Evolutionary conservation across 2,113 vertebrate species (phyloP).

Genomic region (Osmerus mordax): DNA sequence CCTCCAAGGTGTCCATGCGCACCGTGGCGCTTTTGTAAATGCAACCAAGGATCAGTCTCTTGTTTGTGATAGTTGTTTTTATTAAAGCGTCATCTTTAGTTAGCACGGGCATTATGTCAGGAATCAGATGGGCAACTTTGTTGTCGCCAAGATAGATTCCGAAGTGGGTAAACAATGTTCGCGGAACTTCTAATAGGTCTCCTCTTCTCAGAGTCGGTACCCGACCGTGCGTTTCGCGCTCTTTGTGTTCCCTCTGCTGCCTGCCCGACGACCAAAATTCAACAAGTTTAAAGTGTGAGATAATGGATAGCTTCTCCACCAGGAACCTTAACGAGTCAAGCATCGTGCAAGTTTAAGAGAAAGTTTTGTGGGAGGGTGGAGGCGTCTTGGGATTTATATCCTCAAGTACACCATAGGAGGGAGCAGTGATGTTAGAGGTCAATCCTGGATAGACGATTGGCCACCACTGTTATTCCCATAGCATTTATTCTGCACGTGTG

Average conservation of each 20-base stretch:
- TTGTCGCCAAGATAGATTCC: constrained; percentile 92
- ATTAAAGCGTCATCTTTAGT: constrained; percentile 70
- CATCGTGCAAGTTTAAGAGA: constrained; percentile 48
- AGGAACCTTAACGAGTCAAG: constrained; percentile 77
- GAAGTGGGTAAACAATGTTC: constrained; percentile 86
- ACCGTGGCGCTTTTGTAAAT: constrained; percentile 78
- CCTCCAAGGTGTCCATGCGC: constrained; percentile 87
- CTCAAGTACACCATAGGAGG: constrained; percentile 36
- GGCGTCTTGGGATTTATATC: constrained; percentile 49
- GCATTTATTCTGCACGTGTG: constrained; percentile 30
- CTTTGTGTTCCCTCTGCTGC: neutral
- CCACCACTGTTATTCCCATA: constrained; percentile 19
- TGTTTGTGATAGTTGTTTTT: constrained; percentile 81
- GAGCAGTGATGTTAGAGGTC: constrained; percentile 17
- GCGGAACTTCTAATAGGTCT: constrained; percentile 87
- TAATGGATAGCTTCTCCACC: constrained; percentile 79
- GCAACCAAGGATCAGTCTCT: constrained; percentile 86
- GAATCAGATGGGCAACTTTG: constrained; percentile 90
- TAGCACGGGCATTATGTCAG: constrained; percentile 85
- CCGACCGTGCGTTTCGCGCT: constrained; percentile 38
- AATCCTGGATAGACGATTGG: constrained; percentile 42
- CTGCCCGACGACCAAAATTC: constrained; percentile 40
- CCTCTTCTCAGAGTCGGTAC: constrained; percentile 72
- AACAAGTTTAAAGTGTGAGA: constrained; percentile 73
- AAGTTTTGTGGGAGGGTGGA: neutral